Evolutionary conservation across 2,888 invertebrate genomes (phyloP).

Genomic region (Caenorhabditis sp.): DNA sequence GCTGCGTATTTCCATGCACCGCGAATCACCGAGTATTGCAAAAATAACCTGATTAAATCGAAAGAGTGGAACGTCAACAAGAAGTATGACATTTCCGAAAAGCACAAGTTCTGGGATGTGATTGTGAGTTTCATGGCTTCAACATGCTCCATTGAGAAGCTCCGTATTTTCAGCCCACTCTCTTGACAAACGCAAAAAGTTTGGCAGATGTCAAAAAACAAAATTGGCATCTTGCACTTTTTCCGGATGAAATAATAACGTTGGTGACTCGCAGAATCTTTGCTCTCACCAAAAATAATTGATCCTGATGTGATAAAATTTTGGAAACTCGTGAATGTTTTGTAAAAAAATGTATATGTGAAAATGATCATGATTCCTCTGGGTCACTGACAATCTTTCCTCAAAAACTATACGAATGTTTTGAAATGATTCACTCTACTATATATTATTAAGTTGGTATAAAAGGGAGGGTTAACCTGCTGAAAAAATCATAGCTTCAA

Average conservation of each 20-base stretch:
- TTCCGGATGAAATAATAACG: background rate
- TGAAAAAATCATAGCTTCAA: too few species aligned
- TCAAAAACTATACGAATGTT: constrained; percentile 8
- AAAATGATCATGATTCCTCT: background rate
- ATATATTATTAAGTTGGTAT: too few species aligned
- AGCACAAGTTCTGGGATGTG: background rate
- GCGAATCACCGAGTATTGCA: background rate
- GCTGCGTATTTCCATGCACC: background rate
- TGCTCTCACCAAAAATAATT: background rate
- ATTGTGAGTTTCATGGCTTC: background rate
- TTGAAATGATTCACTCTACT: too few species aligned
- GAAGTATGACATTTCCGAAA: background rate
- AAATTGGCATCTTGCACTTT: background rate
- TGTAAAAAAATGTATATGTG: background rate
- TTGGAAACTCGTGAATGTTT: background rate
- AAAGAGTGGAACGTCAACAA: background rate
- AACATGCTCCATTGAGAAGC: too few species aligned
- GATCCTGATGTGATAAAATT: background rate
- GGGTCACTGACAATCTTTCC: too few species aligned
- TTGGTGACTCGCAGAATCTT: background rate
- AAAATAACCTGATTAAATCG: background rate
- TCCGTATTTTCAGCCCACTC: background rate
- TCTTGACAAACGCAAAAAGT: background rate
- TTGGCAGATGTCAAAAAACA: background rate
- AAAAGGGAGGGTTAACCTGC: too few species aligned